Evolutionary conservation across 2,113 vertebrate species (phyloP).

Genomic region (Petromus typicus): DNA sequence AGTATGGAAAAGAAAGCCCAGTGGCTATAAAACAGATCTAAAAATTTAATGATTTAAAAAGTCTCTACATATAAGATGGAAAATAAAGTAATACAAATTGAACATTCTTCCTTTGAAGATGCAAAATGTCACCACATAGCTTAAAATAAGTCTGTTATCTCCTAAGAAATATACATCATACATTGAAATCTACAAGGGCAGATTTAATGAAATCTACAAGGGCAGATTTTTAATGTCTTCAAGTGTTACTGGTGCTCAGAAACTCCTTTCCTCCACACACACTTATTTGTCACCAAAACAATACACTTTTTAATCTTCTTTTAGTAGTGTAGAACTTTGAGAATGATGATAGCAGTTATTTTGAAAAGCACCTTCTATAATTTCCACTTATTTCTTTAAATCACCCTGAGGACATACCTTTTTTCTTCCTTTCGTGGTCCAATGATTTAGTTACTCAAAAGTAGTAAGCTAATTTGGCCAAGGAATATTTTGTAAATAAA

Average conservation of each 20-base stretch:
- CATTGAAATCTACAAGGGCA: slow-evolving; percentile 41
- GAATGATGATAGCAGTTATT: neutral
- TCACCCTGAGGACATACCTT: neutral
- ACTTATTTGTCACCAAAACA: neutral
- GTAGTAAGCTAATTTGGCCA: slow-evolving; percentile 45
- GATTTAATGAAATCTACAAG: slow-evolving; percentile 40
- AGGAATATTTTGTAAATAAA: slow-evolving; percentile 33
- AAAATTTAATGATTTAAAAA: slow-evolving; percentile 82
- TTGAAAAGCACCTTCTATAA: slow-evolving; percentile 24
- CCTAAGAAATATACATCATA: slow-evolving; percentile 59
- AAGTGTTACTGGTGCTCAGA: slow-evolving; percentile 30
- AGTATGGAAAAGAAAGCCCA: slow-evolving; percentile 66
- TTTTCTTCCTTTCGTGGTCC: slow-evolving; percentile 23
- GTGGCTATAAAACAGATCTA: slow-evolving; percentile 63
- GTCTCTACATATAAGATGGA: slow-evolving; percentile 77
- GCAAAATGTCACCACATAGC: slow-evolving; percentile 51
- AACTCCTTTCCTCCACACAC: neutral
- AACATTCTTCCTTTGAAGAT: slow-evolving; percentile 70
- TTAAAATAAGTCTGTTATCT: slow-evolving; percentile 61
- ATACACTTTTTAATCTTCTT: neutral
- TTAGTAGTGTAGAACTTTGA: neutral
- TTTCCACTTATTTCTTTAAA: neutral
- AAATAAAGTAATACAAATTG: slow-evolving; percentile 68
- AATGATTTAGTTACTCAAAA: slow-evolving; percentile 39
- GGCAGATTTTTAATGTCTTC: slow-evolving; percentile 12